Percentiles rank a stretch among this genome's conserved stretches.
These are phyloP conservation scores for Halcyon chelicuti DNA, from an alignment of 2,797 vertebrate genomes.

Conservation along the genomic window DNA sequence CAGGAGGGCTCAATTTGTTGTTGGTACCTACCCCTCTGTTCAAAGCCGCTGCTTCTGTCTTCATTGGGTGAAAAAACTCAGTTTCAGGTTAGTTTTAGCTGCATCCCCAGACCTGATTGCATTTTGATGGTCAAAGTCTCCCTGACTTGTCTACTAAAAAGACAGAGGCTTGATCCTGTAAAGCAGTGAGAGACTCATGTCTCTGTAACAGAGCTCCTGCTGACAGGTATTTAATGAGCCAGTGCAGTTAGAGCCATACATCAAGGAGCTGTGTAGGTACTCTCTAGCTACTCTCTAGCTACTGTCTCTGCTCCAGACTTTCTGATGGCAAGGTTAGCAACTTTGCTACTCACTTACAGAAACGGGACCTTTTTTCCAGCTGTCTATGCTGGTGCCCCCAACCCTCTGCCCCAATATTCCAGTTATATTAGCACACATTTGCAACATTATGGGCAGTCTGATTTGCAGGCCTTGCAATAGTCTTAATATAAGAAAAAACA, in stretches of 20 bases:
- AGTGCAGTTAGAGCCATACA: not conserved
- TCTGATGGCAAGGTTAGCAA: not conserved
- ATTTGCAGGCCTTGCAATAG: not conserved
- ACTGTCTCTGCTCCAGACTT: not conserved
- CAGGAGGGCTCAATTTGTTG: not conserved
- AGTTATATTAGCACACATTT: not conserved
- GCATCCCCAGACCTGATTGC: not conserved
- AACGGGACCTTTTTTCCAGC: fast-evolving
- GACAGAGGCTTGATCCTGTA: not conserved
- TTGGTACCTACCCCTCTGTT: not conserved
- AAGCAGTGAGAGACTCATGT: not conserved
- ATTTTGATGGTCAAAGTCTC: not conserved
- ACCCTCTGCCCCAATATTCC: not conserved
- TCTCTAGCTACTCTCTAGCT: not conserved
- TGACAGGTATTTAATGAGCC: not conserved
- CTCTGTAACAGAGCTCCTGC: not conserved
- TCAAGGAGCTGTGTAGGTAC: not conserved
- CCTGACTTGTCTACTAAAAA: not conserved
- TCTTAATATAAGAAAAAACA: not conserved
- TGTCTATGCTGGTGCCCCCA: not conserved
- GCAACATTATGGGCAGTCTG: not conserved
- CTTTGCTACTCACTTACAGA: not conserved
- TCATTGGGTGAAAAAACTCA: not conserved
- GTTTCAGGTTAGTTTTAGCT: not conserved
- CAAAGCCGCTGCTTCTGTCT: not conserved